Percentiles rank a stretch among this genome's conserved stretches.
phyloP scores from a whole-genome alignment of 1,140 invertebrate species.

The Hylyphantes graminicola region DNA sequence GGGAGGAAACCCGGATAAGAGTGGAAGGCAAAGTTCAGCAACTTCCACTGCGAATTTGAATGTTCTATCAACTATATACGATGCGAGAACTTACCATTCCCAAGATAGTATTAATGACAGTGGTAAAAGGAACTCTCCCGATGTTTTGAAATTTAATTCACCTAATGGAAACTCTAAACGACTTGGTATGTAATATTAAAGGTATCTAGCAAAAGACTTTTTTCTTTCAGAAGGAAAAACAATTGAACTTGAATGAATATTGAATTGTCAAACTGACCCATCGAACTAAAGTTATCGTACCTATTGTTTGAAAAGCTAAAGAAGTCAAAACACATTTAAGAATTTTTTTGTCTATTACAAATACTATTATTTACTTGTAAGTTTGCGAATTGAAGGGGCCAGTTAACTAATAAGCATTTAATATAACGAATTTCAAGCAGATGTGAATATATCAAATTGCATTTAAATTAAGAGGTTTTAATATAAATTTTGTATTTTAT shows the following conservation, averaged over 20 bases:
- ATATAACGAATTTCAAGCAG: no score
- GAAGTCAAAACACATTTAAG: no score
- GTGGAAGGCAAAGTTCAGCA: conserved; percentile 26
- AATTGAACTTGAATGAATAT: neutral
- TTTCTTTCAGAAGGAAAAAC: neutral
- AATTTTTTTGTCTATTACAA: no score
- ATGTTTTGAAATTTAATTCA: conserved; percentile 28
- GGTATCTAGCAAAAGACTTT: neutral
- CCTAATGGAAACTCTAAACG: conserved; percentile 42
- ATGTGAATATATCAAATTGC: no score
- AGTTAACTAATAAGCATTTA: no score
- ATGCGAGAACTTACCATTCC: conserved; percentile 31
- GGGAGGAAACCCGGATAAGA: conserved; percentile 44
- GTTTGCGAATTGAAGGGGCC: no score
- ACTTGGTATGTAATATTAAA: neutral
- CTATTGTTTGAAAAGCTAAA: no score
- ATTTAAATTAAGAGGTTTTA: no score
- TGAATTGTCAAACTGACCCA: no score
- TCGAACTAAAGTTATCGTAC: no score
- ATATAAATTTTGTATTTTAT: no score
- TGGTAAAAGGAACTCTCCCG: conserved; percentile 11
- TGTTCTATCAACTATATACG: conserved; percentile 12
- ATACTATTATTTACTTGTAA: no score
- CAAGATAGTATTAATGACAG: conserved; percentile 26
- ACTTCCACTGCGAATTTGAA: conserved; percentile 45